Evolutionary conservation across 2,888 invertebrate species (phyloP).

Genomic region (Macropis europaea): DNA sequence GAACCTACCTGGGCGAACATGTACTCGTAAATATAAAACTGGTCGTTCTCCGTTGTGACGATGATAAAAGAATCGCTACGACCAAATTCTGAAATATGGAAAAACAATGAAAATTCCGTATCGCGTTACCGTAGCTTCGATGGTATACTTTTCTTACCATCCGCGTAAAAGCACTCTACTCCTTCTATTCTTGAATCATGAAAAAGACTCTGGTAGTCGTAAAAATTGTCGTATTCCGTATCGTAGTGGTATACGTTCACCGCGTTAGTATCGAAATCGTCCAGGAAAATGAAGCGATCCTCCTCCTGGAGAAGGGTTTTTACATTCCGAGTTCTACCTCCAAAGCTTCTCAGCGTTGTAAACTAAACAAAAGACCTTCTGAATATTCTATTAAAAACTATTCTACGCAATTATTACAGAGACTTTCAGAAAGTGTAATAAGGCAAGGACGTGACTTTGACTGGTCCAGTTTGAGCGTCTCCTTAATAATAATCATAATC

Average conservation of each 20-base stretch:
- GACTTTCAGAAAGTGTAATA: too few relatives aligned
- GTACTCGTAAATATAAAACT: slow-evolving; percentile 69
- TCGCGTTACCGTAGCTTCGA: not conserved
- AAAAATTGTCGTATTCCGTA: slow-evolving; percentile 60
- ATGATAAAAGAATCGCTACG: slow-evolving; percentile 61
- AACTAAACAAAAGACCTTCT: slow-evolving; percentile 53
- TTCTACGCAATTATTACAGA: too few relatives aligned
- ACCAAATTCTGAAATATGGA: slow-evolving; percentile 52
- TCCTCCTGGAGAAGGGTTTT: slow-evolving; percentile 56
- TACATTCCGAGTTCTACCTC: slow-evolving; percentile 64
- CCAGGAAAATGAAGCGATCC: slow-evolving; percentile 67
- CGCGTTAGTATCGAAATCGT: slow-evolving; percentile 64
- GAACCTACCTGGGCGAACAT: slow-evolving; percentile 64
- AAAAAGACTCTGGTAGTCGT: slow-evolving; percentile 69
- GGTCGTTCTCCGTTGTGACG: slow-evolving; percentile 65
- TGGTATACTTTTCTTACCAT: slow-evolving; percentile 59
- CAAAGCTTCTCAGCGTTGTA: slow-evolving; percentile 59
- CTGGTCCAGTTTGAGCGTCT: too few relatives aligned
- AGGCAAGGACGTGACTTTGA: too few relatives aligned
- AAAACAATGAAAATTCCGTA: not conserved
- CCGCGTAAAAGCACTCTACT: slow-evolving; percentile 67
- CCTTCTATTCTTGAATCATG: slow-evolving; percentile 57
- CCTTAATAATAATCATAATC: too few relatives aligned
- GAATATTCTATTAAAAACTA: not conserved
- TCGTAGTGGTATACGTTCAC: slow-evolving; percentile 68